phyloP scores from a whole-genome alignment of 1,140 invertebrate genomes.

The Drosophila parabipectinata region DNA sequence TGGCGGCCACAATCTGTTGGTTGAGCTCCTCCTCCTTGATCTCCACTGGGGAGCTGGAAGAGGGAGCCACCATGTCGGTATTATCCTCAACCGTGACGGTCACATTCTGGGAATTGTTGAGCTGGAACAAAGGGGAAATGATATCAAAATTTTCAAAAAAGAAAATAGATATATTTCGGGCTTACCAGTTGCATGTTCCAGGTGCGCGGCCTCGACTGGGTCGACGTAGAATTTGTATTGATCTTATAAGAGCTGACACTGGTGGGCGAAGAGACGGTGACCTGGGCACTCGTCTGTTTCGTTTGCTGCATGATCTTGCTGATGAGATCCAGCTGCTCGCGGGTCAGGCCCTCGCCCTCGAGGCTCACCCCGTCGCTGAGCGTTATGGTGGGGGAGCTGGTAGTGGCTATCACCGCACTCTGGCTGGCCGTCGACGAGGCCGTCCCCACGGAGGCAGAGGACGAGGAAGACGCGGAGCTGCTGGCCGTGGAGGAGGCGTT shows the following conservation, averaged over 20 bases:
- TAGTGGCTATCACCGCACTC: slow-evolving; percentile 27
- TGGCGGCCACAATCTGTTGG: slow-evolving; percentile 80
- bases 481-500: slow-evolving; percentile 61
- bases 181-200: slow-evolving; percentile 85
- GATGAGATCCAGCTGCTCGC: slow-evolving; percentile 90
- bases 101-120: slow-evolving; percentile 76
- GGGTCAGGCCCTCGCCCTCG: slow-evolving; percentile 88
- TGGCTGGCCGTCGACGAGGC: slow-evolving; percentile 13
- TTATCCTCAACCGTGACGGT: slow-evolving; percentile 75
- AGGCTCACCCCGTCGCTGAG: slow-evolving; percentile 85
- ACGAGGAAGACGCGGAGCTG: slow-evolving; percentile 38
- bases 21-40: slow-evolving; percentile 77
- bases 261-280: slow-evolving; percentile 81
- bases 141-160: too few species aligned
- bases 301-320: slow-evolving; percentile 92
- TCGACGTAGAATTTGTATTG: slow-evolving; percentile 59
- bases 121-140: slow-evolving; percentile 24
- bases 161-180: neutral
- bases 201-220: slow-evolving; percentile 76
- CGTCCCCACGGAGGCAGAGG: slow-evolving; percentile 4
- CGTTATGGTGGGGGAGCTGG: slow-evolving; percentile 74
- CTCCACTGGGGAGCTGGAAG: slow-evolving; percentile 60
- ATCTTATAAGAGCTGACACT: slow-evolving; percentile 84
- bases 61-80: slow-evolving; percentile 63
- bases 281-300: slow-evolving; percentile 85